These are phyloP conservation scores for Sycophila texana DNA, from an alignment of 2,888 invertebrate genomes.

Conservation along the genomic window DNA sequence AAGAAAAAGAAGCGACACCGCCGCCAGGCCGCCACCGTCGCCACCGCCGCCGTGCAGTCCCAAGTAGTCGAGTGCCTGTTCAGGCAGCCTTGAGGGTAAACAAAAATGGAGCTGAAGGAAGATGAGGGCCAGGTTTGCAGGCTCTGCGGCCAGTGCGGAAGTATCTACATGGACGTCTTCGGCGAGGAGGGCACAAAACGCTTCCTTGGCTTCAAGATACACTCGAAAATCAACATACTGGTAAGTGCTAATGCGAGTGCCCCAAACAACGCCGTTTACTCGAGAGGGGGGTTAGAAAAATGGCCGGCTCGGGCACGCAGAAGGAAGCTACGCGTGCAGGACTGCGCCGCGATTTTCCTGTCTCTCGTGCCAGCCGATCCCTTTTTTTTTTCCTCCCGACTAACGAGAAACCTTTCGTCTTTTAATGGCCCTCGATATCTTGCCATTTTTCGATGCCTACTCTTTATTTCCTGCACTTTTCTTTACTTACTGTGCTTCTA, in stretches of 20 bases:
- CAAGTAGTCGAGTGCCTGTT: slow-evolving; percentile 65
- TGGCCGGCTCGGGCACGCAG: slow-evolving; percentile 60
- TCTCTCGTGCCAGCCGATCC: background rate
- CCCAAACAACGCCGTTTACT: background rate
- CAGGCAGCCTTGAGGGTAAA: slow-evolving; percentile 65
- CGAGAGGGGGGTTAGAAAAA: slow-evolving; percentile 66
- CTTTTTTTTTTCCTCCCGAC: too few species aligned
- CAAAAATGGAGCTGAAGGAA: slow-evolving; percentile 71
- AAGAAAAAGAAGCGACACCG: background rate
- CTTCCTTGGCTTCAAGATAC: slow-evolving; percentile 70
- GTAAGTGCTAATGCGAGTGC: slow-evolving; percentile 65
- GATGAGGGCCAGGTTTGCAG: slow-evolving; percentile 70
- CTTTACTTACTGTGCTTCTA: too few species aligned
- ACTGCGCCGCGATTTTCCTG: background rate
- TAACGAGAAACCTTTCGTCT: too few species aligned
- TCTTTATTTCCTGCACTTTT: too few species aligned
- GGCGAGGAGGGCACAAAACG: slow-evolving; percentile 71
- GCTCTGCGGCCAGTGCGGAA: slow-evolving; percentile 71
- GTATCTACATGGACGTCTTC: slow-evolving; percentile 71
- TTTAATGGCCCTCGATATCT: too few species aligned
- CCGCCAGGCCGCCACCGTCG: background rate
- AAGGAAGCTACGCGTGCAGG: too few species aligned
- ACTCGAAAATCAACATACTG: slow-evolving; percentile 72
- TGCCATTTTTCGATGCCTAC: too few species aligned
- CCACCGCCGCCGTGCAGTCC: slow-evolving; percentile 13